Conservation (phyloP, 2,113 vertebrate species). For the Oceanodroma tethys region DNA sequence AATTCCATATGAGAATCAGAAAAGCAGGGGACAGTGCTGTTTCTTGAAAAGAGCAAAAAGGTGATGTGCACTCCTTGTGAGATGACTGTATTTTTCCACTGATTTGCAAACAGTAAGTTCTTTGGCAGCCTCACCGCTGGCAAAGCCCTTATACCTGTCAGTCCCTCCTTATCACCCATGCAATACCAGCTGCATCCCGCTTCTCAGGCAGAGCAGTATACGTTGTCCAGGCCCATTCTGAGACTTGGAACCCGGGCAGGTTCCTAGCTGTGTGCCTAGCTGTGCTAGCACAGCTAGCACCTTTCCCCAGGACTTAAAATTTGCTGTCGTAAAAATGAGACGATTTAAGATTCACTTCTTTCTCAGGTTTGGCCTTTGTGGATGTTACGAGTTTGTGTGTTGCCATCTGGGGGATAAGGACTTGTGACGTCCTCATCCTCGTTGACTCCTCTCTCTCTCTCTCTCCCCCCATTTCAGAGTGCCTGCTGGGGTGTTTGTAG, state of each 20-base stretch:
- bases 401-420: not conserved
- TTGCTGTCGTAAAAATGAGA: not conserved
- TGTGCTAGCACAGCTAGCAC: too few relatives aligned
- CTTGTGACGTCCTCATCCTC: not conserved
- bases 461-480: constrained; percentile 18
- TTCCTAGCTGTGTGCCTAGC: too few relatives aligned
- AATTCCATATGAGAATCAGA: not conserved
- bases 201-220: not conserved
- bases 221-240: not conserved
- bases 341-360: not conserved
- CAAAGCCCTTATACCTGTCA: not conserved
- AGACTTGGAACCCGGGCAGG: not conserved
- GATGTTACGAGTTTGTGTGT: not conserved
- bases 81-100: not conserved
- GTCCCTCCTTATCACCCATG: rapidly evolving
- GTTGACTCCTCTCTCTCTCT: not conserved
- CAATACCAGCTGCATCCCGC: not conserved
- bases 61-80: not conserved
- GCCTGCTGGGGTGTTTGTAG: constrained; percentile 22
- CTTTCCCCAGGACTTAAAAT: not conserved
- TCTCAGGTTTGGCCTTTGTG: not conserved
- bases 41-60: not conserved
- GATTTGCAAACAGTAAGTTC: not conserved
- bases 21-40: not conserved
- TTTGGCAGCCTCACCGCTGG: not conserved